A percentile compares a stretch with the other conserved stretches of the same genome.
Evolutionary conservation across 2,113 vertebrate species (phyloP).

Genomic region (Lipotes vexillifer): DNA sequence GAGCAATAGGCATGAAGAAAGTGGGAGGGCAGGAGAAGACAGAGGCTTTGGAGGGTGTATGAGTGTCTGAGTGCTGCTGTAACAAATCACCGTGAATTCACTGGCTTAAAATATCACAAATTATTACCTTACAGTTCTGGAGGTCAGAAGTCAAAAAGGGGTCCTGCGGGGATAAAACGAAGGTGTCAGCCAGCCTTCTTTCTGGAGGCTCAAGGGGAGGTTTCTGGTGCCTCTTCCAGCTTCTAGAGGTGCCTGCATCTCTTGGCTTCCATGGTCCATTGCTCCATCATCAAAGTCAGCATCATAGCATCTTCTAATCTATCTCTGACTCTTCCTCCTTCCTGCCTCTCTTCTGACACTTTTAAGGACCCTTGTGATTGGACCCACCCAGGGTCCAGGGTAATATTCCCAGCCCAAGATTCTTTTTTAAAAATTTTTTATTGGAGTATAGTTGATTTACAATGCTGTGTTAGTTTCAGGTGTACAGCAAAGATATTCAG

Average conservation of each 20-base stretch:
- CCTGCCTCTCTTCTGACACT: not conserved
- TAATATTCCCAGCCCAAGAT: not conserved
- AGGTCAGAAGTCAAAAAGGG: not conserved
- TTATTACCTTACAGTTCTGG: not conserved
- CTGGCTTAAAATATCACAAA: not conserved
- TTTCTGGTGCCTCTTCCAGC: not conserved
- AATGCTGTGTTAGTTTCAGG: not conserved
- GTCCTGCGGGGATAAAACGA: not conserved
- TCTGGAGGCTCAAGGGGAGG: not conserved
- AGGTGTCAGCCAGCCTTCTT: not conserved
- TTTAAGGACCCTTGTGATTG: not conserved
- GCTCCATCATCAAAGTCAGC: not conserved
- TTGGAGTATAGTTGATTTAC: not conserved
- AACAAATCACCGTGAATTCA: not conserved
- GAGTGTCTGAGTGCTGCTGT: not conserved
- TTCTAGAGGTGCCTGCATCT: not conserved
- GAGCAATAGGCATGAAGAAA: accelerated
- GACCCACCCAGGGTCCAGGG: not conserved
- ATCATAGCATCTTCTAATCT: not conserved
- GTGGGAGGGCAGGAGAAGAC: not conserved
- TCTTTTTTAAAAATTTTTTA: not conserved
- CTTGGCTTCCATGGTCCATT: not conserved
- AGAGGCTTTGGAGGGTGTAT: not conserved
- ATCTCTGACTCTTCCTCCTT: not conserved
- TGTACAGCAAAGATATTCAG: not conserved